These are phyloP conservation scores for Athalia rosae DNA, from an alignment of 2,888 invertebrate genomes.

Conservation along the genomic window DNA sequence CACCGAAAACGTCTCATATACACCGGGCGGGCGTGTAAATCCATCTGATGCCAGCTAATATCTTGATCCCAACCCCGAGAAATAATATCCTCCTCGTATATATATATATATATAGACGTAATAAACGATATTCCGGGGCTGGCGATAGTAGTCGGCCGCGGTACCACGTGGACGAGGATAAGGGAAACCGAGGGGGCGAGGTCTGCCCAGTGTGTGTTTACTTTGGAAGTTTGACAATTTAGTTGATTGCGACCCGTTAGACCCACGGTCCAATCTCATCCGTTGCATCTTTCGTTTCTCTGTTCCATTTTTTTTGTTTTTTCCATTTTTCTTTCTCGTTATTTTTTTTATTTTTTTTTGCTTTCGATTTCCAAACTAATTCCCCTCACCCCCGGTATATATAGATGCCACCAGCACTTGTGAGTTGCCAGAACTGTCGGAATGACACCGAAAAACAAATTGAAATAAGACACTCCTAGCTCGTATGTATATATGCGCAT, in stretches of 20 bases:
- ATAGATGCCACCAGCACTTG: neutral
- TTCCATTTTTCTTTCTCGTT: neutral
- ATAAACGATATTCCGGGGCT: conserved; percentile 19
- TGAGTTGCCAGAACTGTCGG: no score
- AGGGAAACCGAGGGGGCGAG: neutral
- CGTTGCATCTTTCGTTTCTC: neutral
- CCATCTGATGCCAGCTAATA: conserved; percentile 33
- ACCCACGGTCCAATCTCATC: conserved; percentile 33
- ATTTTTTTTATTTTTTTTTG: neutral
- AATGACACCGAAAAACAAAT: no score
- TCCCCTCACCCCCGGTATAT: neutral
- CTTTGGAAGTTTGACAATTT: conserved; percentile 49
- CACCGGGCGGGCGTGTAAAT: conserved; percentile 8
- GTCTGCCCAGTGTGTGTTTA: conserved; percentile 43
- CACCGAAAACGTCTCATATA: neutral
- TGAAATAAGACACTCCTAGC: no score
- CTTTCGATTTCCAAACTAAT: neutral
- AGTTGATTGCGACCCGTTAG: conserved; percentile 48
- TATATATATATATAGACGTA: conserved; percentile 19
- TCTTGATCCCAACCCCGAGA: conserved; percentile 25
- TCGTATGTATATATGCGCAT: no score
- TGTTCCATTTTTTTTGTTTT: neutral
- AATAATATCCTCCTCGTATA: conserved; percentile 13
- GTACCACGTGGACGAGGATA: conserved; percentile 1
- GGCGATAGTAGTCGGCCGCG: conserved; percentile 36